Percentiles rank a stretch among this genome's conserved stretches.
Evolutionary conservation across 2,113 vertebrate genomes (phyloP).

Genomic region (Geococcyx californianus): DNA sequence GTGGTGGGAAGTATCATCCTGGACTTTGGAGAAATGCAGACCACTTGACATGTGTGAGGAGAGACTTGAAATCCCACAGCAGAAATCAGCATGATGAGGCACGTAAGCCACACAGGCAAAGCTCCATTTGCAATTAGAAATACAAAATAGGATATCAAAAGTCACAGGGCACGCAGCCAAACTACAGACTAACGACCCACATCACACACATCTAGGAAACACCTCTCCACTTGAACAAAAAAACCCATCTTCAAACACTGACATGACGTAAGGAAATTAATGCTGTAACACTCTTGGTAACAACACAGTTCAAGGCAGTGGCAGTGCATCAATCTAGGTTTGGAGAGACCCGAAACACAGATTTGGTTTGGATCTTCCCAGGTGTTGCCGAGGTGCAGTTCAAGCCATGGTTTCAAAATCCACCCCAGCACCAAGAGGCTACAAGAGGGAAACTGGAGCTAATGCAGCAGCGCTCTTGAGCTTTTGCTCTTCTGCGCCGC

Average conservation of each 20-base stretch:
- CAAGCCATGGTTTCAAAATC: not conserved
- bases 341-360: not conserved
- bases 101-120: not conserved
- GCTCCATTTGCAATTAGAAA: not conserved
- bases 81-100: not conserved
- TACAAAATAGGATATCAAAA: not conserved
- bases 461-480: not conserved
- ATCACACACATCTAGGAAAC: not conserved
- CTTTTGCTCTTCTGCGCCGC: not conserved
- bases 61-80: not conserved
- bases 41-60: not conserved
- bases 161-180: not conserved
- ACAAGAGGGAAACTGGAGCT: not conserved
- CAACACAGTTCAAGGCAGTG: not conserved
- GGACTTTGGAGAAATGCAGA: rapidly evolving
- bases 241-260: not conserved
- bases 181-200: not conserved
- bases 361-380: not conserved
- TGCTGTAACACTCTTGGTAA: rapidly evolving
- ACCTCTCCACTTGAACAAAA: not conserved
- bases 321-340: rapidly evolving
- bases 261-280: rapidly evolving
- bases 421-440: not conserved
- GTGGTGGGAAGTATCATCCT: not conserved
- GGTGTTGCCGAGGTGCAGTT: not conserved